Conservation (phyloP, 2,113 vertebrate genomes). For the Catharus fuscescens region DNA sequence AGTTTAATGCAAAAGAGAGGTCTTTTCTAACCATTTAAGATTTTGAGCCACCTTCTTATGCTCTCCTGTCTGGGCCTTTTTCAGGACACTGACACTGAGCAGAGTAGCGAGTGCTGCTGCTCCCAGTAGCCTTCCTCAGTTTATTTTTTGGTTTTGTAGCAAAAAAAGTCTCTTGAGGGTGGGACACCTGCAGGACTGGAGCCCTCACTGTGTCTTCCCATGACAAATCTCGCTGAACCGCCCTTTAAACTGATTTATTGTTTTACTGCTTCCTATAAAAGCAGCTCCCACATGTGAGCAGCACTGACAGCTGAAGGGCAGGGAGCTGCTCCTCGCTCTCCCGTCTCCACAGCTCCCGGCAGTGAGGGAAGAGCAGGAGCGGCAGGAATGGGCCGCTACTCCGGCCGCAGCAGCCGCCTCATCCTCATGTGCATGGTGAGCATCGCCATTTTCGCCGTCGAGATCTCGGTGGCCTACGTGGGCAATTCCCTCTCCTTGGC, state of each 20-base stretch:
- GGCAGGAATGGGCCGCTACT: conserved; percentile 73
- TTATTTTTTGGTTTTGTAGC: not conserved
- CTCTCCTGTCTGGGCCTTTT: not conserved
- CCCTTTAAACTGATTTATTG: conserved; percentile 79
- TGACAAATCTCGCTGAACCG: conserved; percentile 58
- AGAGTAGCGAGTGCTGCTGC: not conserved
- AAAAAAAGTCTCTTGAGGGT: not conserved
- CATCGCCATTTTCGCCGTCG: conserved; percentile 60
- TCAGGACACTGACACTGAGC: not conserved
- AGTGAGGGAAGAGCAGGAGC: not conserved
- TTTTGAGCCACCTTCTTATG: not conserved
- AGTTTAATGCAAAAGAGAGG: not conserved
- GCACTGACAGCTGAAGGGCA: conserved; percentile 10
- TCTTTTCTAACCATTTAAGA: not conserved
- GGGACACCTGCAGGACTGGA: not conserved
- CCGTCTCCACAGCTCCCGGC: not conserved
- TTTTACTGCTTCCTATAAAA: conserved; percentile 79
- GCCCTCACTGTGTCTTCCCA: not conserved
- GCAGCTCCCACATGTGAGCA: conserved; percentile 48
- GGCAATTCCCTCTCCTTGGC: conserved; percentile 79
- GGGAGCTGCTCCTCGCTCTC: not conserved
- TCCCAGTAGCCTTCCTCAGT: not conserved
- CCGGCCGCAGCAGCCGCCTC: conserved; percentile 70
- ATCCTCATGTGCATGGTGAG: conserved; percentile 68
- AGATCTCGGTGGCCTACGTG: conserved; percentile 61